Evolutionary conservation across 1,140 invertebrate genomes (phyloP).

Genomic region (Lepidurus arcticus): DNA sequence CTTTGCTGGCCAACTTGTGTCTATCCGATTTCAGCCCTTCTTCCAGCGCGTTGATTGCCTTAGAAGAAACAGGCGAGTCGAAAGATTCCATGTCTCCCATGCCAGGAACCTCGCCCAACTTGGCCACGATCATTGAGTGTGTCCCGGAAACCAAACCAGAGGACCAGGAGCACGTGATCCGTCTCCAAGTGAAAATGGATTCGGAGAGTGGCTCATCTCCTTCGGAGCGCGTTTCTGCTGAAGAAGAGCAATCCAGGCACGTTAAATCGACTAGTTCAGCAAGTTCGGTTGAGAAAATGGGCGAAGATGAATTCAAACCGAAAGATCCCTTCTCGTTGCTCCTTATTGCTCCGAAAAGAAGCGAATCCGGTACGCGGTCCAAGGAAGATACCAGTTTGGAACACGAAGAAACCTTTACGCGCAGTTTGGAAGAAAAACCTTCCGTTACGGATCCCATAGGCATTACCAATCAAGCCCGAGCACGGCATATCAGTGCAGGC

Average conservation of each 20-base stretch:
- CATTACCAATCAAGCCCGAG: constrained; percentile 1
- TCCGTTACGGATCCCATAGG: constrained; percentile 24
- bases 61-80: background rate
- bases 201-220: background rate
- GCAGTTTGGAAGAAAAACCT: background rate
- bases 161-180: constrained; percentile 23
- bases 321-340: background rate
- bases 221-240: too few species aligned
- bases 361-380: background rate
- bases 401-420: constrained; percentile 9
- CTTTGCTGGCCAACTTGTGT: background rate
- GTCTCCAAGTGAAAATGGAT: constrained; percentile 22
- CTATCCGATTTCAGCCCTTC: background rate
- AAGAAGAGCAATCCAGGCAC: too few species aligned
- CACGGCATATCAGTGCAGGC: constrained; percentile 29
- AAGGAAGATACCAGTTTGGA: background rate
- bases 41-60: background rate
- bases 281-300: background rate
- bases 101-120: background rate
- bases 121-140: background rate
- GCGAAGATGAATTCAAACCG: background rate
- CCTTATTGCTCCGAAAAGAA: background rate
- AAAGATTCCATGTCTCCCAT: background rate
- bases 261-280: background rate
- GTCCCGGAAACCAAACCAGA: background rate